Conservation (phyloP, 2,797 vertebrate species). For the Zonotrichia albicollis region DNA sequence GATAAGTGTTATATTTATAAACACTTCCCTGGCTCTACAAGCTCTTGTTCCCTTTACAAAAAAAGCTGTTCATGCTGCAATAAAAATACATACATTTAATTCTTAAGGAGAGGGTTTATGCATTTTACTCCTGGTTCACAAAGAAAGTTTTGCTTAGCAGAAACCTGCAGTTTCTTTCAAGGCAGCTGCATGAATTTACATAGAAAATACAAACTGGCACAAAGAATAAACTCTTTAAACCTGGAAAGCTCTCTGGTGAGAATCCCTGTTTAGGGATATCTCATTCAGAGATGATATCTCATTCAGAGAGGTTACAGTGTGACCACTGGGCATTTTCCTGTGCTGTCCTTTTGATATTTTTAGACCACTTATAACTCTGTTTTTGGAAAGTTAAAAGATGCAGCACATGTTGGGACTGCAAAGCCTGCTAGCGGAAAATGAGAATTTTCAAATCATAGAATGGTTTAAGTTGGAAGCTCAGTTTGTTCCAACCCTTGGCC, state of each 20-base stretch:
- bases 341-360: neutral
- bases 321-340: neutral
- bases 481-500: neutral
- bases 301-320: neutral
- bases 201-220: slow-evolving; percentile 38
- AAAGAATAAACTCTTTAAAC: slow-evolving; percentile 20
- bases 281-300: neutral
- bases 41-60: slow-evolving; percentile 27
- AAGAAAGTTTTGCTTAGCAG: slow-evolving; percentile 49
- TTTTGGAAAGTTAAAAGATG: neutral
- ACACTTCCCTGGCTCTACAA: neutral
- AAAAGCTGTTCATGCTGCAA: slow-evolving; percentile 8
- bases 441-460: neutral
- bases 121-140: slow-evolving; percentile 12
- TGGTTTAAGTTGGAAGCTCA: neutral
- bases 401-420: neutral
- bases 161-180: slow-evolving; percentile 52
- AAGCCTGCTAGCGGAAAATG: neutral
- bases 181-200: slow-evolving; percentile 52
- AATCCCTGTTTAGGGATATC: neutral
- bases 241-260: slow-evolving; percentile 4
- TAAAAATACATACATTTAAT: slow-evolving; percentile 34
- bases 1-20: slow-evolving; percentile 41
- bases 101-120: neutral
- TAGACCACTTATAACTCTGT: neutral